Evolutionary conservation across 2,113 vertebrate species (phyloP).

Genomic region (Casuarius casuarius): DNA sequence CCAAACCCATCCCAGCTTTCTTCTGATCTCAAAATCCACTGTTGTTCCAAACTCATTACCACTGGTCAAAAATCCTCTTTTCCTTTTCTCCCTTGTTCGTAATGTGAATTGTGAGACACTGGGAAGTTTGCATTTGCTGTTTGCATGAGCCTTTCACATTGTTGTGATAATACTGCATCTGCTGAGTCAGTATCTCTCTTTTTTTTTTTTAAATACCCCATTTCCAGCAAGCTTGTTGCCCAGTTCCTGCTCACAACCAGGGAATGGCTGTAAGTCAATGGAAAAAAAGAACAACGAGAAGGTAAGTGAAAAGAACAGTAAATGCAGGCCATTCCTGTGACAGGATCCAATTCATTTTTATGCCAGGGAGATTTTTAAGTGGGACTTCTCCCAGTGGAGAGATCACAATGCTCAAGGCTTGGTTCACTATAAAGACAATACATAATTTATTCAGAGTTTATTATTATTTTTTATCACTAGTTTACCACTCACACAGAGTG

Average conservation of each 20-base stretch:
- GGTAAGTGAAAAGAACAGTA: slow-evolving; percentile 39
- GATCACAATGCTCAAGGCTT: neutral
- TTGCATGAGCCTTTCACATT: neutral
- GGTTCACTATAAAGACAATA: slow-evolving; percentile 20
- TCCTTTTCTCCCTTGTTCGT: neutral
- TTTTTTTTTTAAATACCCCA: neutral
- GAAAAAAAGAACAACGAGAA: neutral
- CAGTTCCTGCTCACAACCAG: neutral
- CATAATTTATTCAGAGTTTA: slow-evolving; percentile 18
- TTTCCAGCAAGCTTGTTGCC: neutral
- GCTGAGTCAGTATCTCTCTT: neutral
- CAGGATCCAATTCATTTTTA: slow-evolving; percentile 19
- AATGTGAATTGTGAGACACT: neutral
- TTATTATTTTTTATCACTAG: slow-evolving; percentile 39
- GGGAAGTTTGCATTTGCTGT: neutral
- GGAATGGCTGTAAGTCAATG: neutral
- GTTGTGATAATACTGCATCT: neutral
- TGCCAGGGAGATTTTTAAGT: slow-evolving; percentile 43
- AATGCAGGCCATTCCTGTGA: slow-evolving; percentile 46
- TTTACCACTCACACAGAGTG: neutral
- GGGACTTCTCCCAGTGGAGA: slow-evolving; percentile 11
- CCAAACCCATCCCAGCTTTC: neutral
- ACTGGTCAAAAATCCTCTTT: neutral
- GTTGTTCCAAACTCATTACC: neutral
- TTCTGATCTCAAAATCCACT: neutral